A percentile compares a stretch with the other conserved stretches of the same genome.
These are phyloP conservation scores for Sinhomidia bicolor DNA, from an alignment of 2,888 invertebrate genomes.

Conservation along the genomic window DNA sequence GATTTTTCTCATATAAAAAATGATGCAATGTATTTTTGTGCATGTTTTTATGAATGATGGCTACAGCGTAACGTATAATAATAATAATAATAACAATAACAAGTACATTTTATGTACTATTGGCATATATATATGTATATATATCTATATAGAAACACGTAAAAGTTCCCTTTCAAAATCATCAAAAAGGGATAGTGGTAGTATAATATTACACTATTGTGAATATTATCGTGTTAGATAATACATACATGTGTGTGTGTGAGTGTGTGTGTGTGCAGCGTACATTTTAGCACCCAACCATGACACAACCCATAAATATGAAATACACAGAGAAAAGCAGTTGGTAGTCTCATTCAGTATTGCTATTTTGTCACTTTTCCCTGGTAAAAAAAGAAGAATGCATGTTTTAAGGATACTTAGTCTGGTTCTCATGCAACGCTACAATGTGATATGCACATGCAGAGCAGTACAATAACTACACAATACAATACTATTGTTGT, in stretches of 20 bases:
- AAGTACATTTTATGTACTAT: neutral
- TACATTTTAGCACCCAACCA: constrained; percentile 15
- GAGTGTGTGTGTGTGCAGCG: too few species aligned
- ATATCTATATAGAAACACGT: too few species aligned
- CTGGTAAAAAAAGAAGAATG: neutral
- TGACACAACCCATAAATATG: constrained; percentile 33
- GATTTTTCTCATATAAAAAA: too few species aligned
- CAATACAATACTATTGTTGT: too few species aligned
- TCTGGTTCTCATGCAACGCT: neutral
- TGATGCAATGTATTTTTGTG: too few species aligned
- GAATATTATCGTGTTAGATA: neutral
- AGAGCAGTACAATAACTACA: too few species aligned
- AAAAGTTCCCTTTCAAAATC: neutral
- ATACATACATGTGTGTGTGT: too few species aligned
- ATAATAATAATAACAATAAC: neutral
- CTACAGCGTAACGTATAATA: too few species aligned
- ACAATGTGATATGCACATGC: neutral
- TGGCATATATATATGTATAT: too few species aligned
- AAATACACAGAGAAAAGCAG: neutral
- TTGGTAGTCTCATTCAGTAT: neutral
- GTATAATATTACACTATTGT: neutral
- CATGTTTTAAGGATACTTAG: neutral
- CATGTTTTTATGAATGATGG: neutral
- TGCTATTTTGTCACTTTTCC: constrained; percentile 11
- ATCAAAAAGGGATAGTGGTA: neutral